These are phyloP conservation scores for Mixornis gularis DNA, from an alignment of 2,113 vertebrate species.

Conservation along the genomic window DNA sequence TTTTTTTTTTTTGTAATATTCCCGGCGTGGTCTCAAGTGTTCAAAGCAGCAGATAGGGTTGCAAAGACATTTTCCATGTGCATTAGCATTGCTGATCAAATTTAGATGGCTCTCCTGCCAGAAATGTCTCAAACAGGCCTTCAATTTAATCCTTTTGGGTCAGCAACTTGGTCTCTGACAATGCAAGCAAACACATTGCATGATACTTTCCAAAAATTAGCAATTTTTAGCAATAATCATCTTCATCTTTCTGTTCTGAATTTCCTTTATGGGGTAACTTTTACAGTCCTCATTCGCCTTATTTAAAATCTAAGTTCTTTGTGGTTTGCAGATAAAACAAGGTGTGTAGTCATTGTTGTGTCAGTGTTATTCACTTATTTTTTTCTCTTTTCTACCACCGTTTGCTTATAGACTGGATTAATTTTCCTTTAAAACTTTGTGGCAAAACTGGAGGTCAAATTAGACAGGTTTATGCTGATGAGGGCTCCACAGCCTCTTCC, in stretches of 20 bases:
- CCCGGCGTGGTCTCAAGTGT: neutral
- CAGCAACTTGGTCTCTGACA: neutral
- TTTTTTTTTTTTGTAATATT: neutral
- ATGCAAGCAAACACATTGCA: neutral
- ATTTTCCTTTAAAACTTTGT: neutral
- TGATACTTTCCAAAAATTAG: neutral
- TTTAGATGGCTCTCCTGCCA: neutral
- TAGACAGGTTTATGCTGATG: neutral
- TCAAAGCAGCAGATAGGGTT: slow-evolving; percentile 9
- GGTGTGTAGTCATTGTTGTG: neutral
- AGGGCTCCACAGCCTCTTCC: neutral
- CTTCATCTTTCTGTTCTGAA: neutral
- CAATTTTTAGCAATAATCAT: neutral
- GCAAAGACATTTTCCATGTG: neutral
- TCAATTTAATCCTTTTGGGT: neutral
- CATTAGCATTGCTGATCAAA: slow-evolving; percentile 24
- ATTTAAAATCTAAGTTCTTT: neutral
- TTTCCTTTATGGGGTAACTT: neutral
- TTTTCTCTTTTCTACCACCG: neutral
- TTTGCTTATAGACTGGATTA: neutral
- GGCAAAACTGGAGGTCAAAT: neutral
- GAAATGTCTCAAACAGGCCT: neutral
- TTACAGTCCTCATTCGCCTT: neutral
- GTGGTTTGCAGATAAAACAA: neutral
- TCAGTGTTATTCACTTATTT: neutral